Percentiles rank a stretch among this genome's conserved stretches.
Conservation (phyloP, 1,140 invertebrate species). For the Drosophila trapezifrons region DNA sequence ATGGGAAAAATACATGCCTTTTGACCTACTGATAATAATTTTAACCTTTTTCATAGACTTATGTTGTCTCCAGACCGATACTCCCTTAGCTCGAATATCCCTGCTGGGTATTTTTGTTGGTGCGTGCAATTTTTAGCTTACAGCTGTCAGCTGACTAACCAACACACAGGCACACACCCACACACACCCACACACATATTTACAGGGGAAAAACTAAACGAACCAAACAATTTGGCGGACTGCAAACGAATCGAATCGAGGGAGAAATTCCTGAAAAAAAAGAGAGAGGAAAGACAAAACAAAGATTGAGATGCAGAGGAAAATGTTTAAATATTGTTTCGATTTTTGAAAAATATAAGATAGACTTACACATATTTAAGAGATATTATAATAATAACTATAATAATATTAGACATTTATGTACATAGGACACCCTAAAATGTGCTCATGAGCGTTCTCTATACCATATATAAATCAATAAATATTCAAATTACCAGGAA, state of each 20-base stretch:
- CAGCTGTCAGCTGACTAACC: slow-evolving; percentile 53
- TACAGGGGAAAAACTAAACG: slow-evolving; percentile 56
- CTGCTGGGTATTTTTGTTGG: slow-evolving; percentile 32
- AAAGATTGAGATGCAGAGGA: background rate
- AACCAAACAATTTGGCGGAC: slow-evolving; percentile 57
- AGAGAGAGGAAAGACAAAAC: too few species aligned
- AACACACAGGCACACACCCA: slow-evolving; percentile 7
- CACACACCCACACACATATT: background rate
- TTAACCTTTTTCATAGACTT: too few species aligned
- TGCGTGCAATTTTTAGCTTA: slow-evolving; percentile 62
- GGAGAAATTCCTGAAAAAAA: slow-evolving; percentile 3
- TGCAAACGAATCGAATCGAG: slow-evolving; percentile 32
- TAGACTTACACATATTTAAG: background rate
- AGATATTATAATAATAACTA: too few species aligned
- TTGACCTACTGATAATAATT: too few species aligned
- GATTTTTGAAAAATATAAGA: background rate
- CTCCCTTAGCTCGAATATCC: background rate
- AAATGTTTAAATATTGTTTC: background rate
- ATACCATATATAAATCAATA: too few species aligned
- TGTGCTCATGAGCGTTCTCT: too few species aligned
- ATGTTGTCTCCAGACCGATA: too few species aligned
- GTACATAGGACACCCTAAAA: too few species aligned
- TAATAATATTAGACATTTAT: too few species aligned
- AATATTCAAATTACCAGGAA: too few species aligned
- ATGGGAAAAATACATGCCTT: too few species aligned